Evolutionary conservation across 2,113 vertebrate species (phyloP).

Genomic region (Laticauda laticaudata): DNA sequence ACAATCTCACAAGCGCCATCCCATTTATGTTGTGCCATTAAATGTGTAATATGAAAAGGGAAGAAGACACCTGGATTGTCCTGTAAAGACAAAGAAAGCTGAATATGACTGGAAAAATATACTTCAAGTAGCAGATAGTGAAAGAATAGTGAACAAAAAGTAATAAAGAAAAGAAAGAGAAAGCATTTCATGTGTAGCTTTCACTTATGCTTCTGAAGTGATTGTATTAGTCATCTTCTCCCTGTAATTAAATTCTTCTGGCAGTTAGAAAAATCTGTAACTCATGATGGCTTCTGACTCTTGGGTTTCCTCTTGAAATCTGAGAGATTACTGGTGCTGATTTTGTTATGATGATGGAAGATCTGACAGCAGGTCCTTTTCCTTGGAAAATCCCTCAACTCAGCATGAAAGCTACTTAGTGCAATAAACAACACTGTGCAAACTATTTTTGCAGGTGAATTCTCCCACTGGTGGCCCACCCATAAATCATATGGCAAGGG

Average conservation of each 20-base stretch:
- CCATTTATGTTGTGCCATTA: not conserved
- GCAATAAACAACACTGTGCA: conserved; percentile 81
- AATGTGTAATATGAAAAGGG: not conserved
- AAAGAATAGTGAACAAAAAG: not conserved
- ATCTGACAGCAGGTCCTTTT: conserved; percentile 74
- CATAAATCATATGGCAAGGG: conserved; percentile 79
- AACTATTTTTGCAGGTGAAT: conserved; percentile 90
- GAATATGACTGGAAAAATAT: not conserved
- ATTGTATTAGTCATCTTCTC: not conserved
- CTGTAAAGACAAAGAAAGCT: not conserved
- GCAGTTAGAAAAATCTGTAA: conserved; percentile 33
- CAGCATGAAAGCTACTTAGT: conserved; percentile 82
- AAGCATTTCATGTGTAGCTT: not conserved
- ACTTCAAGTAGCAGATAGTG: not conserved
- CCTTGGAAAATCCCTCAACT: conserved; percentile 73
- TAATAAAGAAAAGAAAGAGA: not conserved
- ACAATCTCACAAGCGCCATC: not conserved
- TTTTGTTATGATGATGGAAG: conserved; percentile 70
- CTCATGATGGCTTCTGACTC: conserved; percentile 36
- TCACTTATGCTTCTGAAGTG: not conserved
- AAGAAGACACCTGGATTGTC: not conserved
- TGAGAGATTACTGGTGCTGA: conserved; percentile 64
- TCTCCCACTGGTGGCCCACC: conserved; percentile 79
- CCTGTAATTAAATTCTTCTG: not conserved
- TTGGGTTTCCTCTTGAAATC: conserved; percentile 60